Evolutionary conservation across 1,140 invertebrate genomes (phyloP), one percentile per base, ranked within the genome.

Genomic region (Idris sp.): DNA sequence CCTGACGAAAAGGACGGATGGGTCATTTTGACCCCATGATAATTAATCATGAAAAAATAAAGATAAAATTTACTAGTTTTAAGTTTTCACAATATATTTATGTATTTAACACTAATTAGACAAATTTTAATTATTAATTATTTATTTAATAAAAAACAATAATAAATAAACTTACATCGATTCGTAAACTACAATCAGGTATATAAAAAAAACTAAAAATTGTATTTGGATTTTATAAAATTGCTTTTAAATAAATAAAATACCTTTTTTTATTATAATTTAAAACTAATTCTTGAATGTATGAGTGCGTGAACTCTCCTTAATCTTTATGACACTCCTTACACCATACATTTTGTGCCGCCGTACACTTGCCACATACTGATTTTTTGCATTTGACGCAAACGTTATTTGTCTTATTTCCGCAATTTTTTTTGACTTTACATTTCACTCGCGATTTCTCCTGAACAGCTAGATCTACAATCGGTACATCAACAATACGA

Each of bases 61-160:
- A 38, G 2, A 38, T 14, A n/a, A 36, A 38, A 7, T 14, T 2
- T 19, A 4, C 18, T 2, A n/a, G 35, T 48, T 31, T 33, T 6
- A 9, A 35, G 1, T 48, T 18, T 48, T 33, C 35, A 48, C 19
- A 11, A 33, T 48, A 19, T 31, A 11, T 48, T 48, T 33, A 28
- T 44, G 2, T 28, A n/a, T n/a, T n/a, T n/a, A n/a, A n/a, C n/a
- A n/a, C n/a, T n/a, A n/a, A n/a, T n/a, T n/a, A n/a, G n/a, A 28
- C 7, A 28, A 28, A 44, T 4, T n/a, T 10, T 41, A 44, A 14
- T 13, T 44, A n/a, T n/a, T n/a, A n/a, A n/a, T n/a, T n/a, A n/a
- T n/a, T n/a, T n/a, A n/a, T n/a, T n/a, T n/a, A n/a, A n/a, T n/a
- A n/a, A n/a, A n/a, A n/a, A n/a, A n/a, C n/a, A n/a, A n/a, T n/a